A percentile compares a stretch with the other conserved stretches of the same genome.
These are phyloP conservation scores for Hemicrepidius hirtus DNA, from an alignment of 2,888 invertebrate species.

Conservation along the genomic window DNA sequence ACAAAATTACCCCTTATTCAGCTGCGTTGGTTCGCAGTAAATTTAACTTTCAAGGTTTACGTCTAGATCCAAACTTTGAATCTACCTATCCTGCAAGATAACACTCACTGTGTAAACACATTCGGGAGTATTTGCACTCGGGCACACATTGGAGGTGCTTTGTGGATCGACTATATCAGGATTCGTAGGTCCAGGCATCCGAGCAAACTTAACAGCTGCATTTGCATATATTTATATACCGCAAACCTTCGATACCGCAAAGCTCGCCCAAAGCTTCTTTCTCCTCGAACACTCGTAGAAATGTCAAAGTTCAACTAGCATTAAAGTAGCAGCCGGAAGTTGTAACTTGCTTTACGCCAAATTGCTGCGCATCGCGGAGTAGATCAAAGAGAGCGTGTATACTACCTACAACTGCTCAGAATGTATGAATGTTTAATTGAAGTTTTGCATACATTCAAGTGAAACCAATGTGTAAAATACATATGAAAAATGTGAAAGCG, in stretches of 20 bases:
- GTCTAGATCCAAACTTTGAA: constrained; percentile 39
- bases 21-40: constrained; percentile 37
- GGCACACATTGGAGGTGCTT: constrained; percentile 43
- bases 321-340: constrained; percentile 42
- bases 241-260: constrained; percentile 37
- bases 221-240: constrained; percentile 50
- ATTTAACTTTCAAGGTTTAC: constrained; percentile 46
- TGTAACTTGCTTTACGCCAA: constrained; percentile 32
- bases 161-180: constrained; percentile 42
- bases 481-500: constrained; percentile 31
- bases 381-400: constrained; percentile 39
- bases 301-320: constrained; percentile 44
- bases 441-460: constrained; percentile 29
- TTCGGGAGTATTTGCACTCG: constrained; percentile 44
- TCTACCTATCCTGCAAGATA: constrained; percentile 45
- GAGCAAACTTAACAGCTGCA: constrained; percentile 36
- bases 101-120: constrained; percentile 47
- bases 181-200: constrained; percentile 37
- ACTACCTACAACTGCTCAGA: constrained; percentile 29
- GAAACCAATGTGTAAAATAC: constrained; percentile 9
- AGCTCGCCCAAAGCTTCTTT: constrained; percentile 26
- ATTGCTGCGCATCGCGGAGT: constrained; percentile 33
- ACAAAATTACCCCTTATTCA: constrained; percentile 46
- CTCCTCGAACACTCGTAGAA: constrained; percentile 12
- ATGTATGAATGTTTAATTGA: constrained; percentile 35